Evolutionary conservation across 2,888 invertebrate genomes (phyloP).

Genomic region (Monoplex corrugatus): DNA sequence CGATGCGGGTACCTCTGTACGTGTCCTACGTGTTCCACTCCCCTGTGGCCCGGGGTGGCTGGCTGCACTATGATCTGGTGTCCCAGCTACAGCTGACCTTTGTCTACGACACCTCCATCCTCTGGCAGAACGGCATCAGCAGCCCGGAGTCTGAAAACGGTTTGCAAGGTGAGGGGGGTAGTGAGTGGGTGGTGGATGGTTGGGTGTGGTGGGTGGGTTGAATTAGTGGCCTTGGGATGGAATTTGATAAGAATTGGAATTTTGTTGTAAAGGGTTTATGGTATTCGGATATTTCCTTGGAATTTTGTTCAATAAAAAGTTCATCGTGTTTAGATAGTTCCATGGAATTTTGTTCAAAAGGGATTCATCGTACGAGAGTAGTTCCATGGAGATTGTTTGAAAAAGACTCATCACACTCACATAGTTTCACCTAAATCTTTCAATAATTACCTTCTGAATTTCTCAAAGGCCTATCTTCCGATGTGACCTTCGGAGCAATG

Average conservation of each 20-base stretch:
- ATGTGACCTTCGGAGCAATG: too few relatives aligned
- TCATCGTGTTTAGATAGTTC: too few relatives aligned
- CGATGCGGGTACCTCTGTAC: constrained; percentile 78
- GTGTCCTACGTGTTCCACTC: constrained; percentile 80
- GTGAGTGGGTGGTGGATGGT: not conserved
- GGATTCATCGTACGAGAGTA: not conserved
- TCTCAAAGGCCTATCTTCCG: too few relatives aligned
- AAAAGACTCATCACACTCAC: too few relatives aligned
- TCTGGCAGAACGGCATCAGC: constrained; percentile 80
- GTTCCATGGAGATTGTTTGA: too few relatives aligned
- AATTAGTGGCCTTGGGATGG: too few relatives aligned
- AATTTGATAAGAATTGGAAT: too few relatives aligned
- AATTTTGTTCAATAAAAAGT: too few relatives aligned
- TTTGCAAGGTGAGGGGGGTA: constrained; percentile 68
- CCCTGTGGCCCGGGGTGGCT: constrained; percentile 74
- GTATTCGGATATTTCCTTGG: too few relatives aligned
- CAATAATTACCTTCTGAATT: too few relatives aligned
- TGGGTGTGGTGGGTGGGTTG: not conserved
- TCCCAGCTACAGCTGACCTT: constrained; percentile 78
- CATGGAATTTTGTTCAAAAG: not conserved
- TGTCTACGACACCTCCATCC: constrained; percentile 80
- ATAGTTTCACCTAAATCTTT: too few relatives aligned
- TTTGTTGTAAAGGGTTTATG: too few relatives aligned
- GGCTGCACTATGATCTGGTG: constrained; percentile 79
- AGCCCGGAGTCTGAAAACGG: constrained; percentile 68